Evolutionary conservation across 2,888 invertebrate genomes (phyloP).

Genomic region (Dolichopus griseipennis): DNA sequence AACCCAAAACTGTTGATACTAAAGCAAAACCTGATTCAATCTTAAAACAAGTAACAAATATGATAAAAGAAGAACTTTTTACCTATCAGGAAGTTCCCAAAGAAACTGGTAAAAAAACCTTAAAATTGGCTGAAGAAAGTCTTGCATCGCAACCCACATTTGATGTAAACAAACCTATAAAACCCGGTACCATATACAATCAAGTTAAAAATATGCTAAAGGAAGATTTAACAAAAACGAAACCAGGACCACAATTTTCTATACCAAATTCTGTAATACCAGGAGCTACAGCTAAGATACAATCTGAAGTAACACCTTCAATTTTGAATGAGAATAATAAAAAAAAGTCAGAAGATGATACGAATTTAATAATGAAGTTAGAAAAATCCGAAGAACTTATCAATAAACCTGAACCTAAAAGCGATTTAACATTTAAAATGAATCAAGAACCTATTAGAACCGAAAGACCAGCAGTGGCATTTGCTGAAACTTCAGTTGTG

Average conservation of each 20-base stretch:
- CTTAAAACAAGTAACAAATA: background rate
- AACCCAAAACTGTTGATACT: background rate
- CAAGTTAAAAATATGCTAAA: background rate
- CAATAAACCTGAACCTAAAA: background rate
- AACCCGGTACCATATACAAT: background rate
- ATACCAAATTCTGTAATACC: background rate
- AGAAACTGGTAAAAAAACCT: background rate
- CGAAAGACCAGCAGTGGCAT: background rate
- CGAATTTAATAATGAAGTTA: too few relatives aligned
- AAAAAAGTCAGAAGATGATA: background rate
- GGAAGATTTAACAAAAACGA: background rate
- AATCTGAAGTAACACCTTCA: background rate
- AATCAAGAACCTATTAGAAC: too few relatives aligned
- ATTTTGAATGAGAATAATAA: background rate
- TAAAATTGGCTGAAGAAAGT: background rate
- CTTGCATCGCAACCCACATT: background rate
- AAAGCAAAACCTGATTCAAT: background rate
- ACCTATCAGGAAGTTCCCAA: background rate
- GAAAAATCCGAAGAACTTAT: background rate
- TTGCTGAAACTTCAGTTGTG: background rate
- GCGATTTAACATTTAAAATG: background rate
- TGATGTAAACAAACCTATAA: background rate
- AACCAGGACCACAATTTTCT: background rate
- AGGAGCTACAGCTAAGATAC: background rate
- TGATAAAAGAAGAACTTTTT: conserved; percentile 10